Percentiles rank a stretch among this genome's conserved stretches.
phyloP scores from a whole-genome alignment of 2,888 invertebrate species.

The Sthenelais limicola region DNA sequence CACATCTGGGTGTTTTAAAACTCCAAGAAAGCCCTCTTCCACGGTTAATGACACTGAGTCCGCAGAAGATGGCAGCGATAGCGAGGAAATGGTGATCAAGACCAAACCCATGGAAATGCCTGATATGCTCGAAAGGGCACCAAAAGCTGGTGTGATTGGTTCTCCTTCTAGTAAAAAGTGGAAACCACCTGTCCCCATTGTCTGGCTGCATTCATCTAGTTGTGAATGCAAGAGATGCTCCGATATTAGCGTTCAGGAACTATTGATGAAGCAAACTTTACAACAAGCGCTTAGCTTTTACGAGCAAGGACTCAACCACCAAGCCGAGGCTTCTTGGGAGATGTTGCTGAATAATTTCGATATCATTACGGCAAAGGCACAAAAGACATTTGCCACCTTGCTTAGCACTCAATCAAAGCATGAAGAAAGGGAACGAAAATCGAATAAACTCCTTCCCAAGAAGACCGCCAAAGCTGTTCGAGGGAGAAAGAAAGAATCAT shows the following conservation, averaged over 20 bases:
- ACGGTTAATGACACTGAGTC: no score
- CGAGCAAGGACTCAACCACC: not conserved
- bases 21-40: no score
- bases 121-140: not conserved
- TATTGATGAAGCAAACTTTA: not conserved
- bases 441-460: not conserved
- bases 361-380: not conserved
- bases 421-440: not conserved
- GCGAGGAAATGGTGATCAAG: constrained; percentile 18
- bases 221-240: not conserved
- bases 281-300: not conserved
- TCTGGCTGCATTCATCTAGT: not conserved
- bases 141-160: not conserved
- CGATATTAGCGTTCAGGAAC: constrained; percentile 6
- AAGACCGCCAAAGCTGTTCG: not conserved
- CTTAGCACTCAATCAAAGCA: not conserved
- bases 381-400: not conserved
- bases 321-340: constrained; percentile 20
- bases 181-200: not conserved
- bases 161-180: constrained; percentile 8
- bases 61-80: not conserved
- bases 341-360: constrained; percentile 11
- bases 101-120: constrained; percentile 9
- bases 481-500: not conserved
- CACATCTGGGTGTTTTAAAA: no score